phyloP scores from a whole-genome alignment of 2,113 vertebrate species.

The Phyllostomus discolor region DNA sequence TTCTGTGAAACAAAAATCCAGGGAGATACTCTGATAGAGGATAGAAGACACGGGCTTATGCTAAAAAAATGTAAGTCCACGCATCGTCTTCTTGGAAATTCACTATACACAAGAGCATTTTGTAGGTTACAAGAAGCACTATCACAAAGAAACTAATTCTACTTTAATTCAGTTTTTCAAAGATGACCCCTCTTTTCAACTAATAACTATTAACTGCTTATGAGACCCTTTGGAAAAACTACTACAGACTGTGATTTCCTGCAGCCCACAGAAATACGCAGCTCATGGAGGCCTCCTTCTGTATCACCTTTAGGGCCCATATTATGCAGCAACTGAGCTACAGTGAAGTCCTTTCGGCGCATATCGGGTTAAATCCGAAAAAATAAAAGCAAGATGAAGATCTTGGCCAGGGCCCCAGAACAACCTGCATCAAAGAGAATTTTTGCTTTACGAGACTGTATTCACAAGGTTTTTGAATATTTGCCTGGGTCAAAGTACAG shows the following conservation, averaged over 20 bases:
- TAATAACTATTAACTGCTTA: not conserved
- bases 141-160: not conserved
- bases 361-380: not conserved
- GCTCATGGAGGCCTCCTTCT: not conserved
- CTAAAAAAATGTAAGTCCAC: not conserved
- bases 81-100: not conserved
- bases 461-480: not conserved
- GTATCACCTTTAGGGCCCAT: not conserved
- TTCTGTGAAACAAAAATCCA: not conserved
- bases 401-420: not conserved
- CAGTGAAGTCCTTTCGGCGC: not conserved
- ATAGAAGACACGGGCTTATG: not conserved
- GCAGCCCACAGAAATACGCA: not conserved
- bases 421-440: not conserved
- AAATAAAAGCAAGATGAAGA: not conserved
- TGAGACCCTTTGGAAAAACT: not conserved
- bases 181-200: not conserved
- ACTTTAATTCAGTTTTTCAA: constrained; percentile 3
- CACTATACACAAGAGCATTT: not conserved
- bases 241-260: not conserved
- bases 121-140: not conserved
- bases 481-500: not conserved
- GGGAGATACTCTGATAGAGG: not conserved
- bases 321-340: not conserved
- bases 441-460: not conserved